Percentiles rank a stretch among this genome's conserved stretches.
Conservation (phyloP, 1,140 invertebrate species). For the Euwallacea fornicatus region DNA sequence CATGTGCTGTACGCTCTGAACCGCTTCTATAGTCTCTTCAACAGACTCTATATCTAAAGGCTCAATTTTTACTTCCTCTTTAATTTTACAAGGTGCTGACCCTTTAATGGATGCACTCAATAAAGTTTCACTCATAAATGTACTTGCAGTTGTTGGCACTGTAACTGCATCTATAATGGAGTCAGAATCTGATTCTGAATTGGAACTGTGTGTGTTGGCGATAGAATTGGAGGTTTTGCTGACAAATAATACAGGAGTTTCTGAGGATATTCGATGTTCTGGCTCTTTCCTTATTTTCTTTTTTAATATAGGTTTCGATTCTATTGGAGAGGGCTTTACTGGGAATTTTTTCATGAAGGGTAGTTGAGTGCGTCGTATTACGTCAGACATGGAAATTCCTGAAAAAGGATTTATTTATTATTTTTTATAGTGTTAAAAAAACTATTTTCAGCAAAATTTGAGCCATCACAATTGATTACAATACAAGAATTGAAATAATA, state of each 20-base stretch:
- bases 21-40: conserved; percentile 12
- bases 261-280: conserved; percentile 33
- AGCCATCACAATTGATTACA: too few species aligned
- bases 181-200: conserved; percentile 52
- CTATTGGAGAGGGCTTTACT: conserved; percentile 51
- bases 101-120: neutral
- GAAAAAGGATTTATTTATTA: neutral
- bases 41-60: conserved; percentile 7
- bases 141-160: conserved; percentile 19
- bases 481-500: too few species aligned
- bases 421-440: too few species aligned
- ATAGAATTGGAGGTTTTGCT: conserved; percentile 30
- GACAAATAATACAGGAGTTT: conserved; percentile 13
- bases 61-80: conserved; percentile 43
- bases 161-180: conserved; percentile 46
- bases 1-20: conserved; percentile 14
- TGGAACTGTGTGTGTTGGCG: conserved; percentile 45
- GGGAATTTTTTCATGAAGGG: conserved; percentile 53
- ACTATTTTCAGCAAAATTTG: too few species aligned
- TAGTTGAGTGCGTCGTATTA: conserved; percentile 51
- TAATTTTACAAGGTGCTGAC: conserved; percentile 29
- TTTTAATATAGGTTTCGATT: conserved; percentile 42
- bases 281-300: conserved; percentile 46
- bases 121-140: conserved; percentile 6
- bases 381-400: conserved; percentile 45